A percentile compares a stretch with the other conserved stretches of the same genome.
These are phyloP conservation scores for Ianthella basta DNA, from an alignment of 37 sponge, comb jelly and placozoan genomes.

Conservation along the genomic window DNA sequence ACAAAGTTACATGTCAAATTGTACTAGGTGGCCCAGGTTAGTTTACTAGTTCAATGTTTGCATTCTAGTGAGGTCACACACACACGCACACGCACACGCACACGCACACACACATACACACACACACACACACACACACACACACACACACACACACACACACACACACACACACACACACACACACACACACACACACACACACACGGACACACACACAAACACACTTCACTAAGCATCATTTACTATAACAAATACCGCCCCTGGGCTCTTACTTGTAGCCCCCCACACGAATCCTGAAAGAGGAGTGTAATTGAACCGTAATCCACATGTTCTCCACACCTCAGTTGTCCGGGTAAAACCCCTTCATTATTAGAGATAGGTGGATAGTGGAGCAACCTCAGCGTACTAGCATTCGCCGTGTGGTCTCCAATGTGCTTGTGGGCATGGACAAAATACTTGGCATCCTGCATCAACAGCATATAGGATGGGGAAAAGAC, in stretches of 20 bases:
- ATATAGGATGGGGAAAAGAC: background rate
- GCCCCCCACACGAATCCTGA: slow-evolving; percentile 70
- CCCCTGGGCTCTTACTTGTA: slow-evolving; percentile 46
- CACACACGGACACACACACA: slow-evolving; percentile 15
- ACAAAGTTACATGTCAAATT: no score
- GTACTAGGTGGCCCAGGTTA: no score
- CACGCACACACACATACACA: no score
- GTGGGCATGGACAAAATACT: slow-evolving; percentile 58
- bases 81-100: no score
- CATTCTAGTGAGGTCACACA: no score
- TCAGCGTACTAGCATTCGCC: slow-evolving; percentile 41
- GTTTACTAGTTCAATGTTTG: no score
- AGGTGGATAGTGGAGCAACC: slow-evolving; percentile 74
- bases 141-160: no score
- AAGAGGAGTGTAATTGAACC: slow-evolving; percentile 80
- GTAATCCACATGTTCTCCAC: slow-evolving; percentile 84
- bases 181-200: background rate
- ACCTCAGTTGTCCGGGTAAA: slow-evolving; percentile 70
- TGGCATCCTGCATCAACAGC: slow-evolving; percentile 46
- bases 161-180: no score
- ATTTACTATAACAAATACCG: background rate
- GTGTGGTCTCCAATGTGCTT: slow-evolving; percentile 10
- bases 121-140: no score
- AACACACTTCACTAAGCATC: background rate
- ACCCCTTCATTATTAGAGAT: slow-evolving; percentile 12